Conservation (phyloP, 2,888 invertebrate species). For the Parascotia fuliginaria region DNA sequence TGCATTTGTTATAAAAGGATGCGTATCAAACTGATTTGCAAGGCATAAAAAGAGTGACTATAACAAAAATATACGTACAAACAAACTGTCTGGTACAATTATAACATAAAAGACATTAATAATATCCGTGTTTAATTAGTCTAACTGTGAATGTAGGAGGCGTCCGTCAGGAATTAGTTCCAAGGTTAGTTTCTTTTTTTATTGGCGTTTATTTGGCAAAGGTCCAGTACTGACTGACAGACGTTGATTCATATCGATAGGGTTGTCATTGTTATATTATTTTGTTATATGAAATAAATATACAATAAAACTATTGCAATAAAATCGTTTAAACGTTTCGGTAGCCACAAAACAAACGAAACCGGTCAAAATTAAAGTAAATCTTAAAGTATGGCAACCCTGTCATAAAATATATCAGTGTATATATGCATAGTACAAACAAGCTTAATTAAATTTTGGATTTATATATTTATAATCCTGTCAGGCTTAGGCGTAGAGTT, state of each 20-base stretch:
- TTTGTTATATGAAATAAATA: too few relatives aligned
- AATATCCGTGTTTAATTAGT: conserved; percentile 38
- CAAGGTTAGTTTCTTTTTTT: conserved; percentile 54
- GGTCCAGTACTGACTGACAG: conserved; percentile 59
- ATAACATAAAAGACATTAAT: conserved; percentile 40
- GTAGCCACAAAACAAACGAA: too few relatives aligned
- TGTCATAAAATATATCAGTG: conserved; percentile 24
- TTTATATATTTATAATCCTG: conserved; percentile 30
- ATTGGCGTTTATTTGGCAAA: conserved; percentile 54
- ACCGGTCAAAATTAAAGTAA: neutral
- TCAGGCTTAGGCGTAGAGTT: too few relatives aligned
- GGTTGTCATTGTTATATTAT: too few relatives aligned
- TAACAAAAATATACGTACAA: conserved; percentile 18
- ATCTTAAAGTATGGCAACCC: conserved; percentile 5
- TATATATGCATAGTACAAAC: conserved; percentile 16
- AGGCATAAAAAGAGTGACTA: conserved; percentile 11
- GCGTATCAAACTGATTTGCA: conserved; percentile 1
- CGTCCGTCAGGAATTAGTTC: conserved; percentile 44
- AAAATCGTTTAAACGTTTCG: too few relatives aligned
- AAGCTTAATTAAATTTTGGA: conserved; percentile 10
- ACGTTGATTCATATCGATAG: conserved; percentile 62
- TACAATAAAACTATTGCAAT: too few relatives aligned
- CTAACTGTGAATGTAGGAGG: conserved; percentile 31
- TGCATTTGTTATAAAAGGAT: too few relatives aligned
- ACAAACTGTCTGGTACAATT: conserved; percentile 27